Evolutionary conservation across 2,888 invertebrate genomes (phyloP), one percentile per base, ranked within the genome.

Genomic region (Pomacea canaliculata): DNA sequence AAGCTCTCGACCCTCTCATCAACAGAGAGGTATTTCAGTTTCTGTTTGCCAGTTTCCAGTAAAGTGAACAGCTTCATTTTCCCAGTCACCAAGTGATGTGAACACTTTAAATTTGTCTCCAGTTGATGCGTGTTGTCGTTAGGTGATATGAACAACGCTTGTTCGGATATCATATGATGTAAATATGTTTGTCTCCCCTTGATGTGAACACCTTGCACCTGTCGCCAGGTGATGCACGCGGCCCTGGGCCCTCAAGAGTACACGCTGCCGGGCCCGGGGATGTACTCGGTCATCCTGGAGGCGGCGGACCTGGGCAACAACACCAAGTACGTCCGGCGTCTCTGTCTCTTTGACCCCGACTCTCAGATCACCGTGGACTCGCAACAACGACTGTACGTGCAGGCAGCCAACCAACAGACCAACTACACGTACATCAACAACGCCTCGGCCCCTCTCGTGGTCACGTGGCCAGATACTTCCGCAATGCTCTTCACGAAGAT

Each of bases 241-340:
- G 10, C 10, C 4, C 23, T 63, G 27, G 63, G 16, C 10, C 63
- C 63, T 12, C 27, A 27, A 16, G 59, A 51, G 16, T 83, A 79
- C 74, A 78, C 51, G 5, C 79, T 81, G 18, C 27, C 69, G 0
- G 80, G 76, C 37, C 79, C 82, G 0, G 85, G 85, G 8, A 76
- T 83, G 71, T 85, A 83, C 63, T 82, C 83, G 16, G 76, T 82
- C 13, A 78, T 84, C 16, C 67, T 85, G 70, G 81, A 84, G 60
- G 78, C 77, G 0, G 49, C 76, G 5, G 85, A 85, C 59, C 80
- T 66, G 5, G 81, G 84, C 49, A 85, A 85, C 76, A 85, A 85
- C 72, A 82, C 84, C 37, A 78, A 72, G 62, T 81, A 79, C 72
- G 81, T 81, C 4, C 70, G 83, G 10, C 76, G 82, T n/a, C 76